Conservation (phyloP, 2,888 invertebrate species). For the Teleiodes luculella region DNA sequence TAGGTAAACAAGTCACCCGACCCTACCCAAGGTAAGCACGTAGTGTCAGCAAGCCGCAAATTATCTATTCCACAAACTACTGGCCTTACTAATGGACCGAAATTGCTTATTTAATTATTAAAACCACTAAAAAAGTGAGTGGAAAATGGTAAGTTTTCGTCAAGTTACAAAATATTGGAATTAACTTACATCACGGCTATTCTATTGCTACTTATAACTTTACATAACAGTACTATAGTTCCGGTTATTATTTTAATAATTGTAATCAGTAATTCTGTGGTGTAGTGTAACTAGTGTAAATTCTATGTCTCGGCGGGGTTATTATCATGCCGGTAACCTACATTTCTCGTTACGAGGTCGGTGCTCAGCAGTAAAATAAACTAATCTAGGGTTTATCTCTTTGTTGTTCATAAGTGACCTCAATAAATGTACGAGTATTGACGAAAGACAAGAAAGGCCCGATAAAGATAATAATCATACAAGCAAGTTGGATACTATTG, state of each 20-base stretch:
- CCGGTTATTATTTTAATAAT: conserved; percentile 44
- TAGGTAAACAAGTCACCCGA: not conserved
- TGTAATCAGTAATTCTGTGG: conserved; percentile 26
- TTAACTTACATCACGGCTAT: conserved; percentile 31
- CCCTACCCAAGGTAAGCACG: conserved; percentile 10
- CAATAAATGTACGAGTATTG: not conserved
- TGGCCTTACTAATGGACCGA: conserved; percentile 4
- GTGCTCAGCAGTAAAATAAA: conserved; percentile 1
- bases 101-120: conserved; percentile 10
- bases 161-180: conserved; percentile 41
- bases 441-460: too few species aligned
- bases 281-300: conserved; percentile 29
- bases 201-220: conserved; percentile 27
- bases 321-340: conserved; percentile 7
- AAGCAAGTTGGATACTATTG: too few species aligned
- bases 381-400: conserved; percentile 7
- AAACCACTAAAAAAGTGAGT: conserved; percentile 11
- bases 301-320: conserved; percentile 1
- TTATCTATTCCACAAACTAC: conserved; percentile 9
- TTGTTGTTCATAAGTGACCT: not conserved
- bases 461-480: too few species aligned
- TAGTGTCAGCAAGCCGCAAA: conserved; percentile 9
- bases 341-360: conserved; percentile 8
- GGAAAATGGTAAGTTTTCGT: conserved; percentile 16
- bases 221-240: conserved; percentile 28